Conservation (phyloP, 2,113 vertebrate genomes). For the Atlantisia rogersi region DNA sequence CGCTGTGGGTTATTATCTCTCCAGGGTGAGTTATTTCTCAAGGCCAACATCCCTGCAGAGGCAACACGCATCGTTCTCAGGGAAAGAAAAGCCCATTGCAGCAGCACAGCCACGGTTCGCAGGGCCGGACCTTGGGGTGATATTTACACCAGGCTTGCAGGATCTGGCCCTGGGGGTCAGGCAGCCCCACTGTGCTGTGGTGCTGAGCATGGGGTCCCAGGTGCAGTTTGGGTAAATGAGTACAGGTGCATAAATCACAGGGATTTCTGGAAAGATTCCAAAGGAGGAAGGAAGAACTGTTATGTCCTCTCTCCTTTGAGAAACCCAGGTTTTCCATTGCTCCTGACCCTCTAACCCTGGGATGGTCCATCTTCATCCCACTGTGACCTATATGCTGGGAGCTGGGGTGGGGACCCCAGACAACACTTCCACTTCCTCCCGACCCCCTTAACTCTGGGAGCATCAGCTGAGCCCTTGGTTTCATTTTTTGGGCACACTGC, state of each 20-base stretch:
- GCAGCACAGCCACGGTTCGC: fast-evolving
- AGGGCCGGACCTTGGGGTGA: fast-evolving
- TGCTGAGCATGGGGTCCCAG: background rate
- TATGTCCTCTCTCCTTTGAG: background rate
- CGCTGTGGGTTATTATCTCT: background rate
- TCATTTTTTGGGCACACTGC: fast-evolving
- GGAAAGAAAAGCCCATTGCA: background rate
- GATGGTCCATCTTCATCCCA: background rate
- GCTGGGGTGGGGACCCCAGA: fast-evolving
- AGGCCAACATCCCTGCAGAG: background rate
- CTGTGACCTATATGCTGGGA: background rate
- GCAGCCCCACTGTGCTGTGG: fast-evolving
- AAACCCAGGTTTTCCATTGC: fast-evolving
- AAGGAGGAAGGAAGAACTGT: background rate
- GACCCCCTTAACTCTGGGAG: background rate
- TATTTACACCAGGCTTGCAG: fast-evolving
- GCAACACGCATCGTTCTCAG: fast-evolving
- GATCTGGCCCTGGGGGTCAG: background rate
- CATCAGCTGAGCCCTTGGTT: background rate
- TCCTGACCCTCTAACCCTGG: background rate
- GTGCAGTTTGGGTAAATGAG: background rate
- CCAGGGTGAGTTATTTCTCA: background rate
- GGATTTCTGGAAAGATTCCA: background rate
- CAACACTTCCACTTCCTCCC: background rate
- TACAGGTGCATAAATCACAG: background rate